phyloP scores from a whole-genome alignment of 2,888 invertebrate genomes.

The Esperia sulphurella region DNA sequence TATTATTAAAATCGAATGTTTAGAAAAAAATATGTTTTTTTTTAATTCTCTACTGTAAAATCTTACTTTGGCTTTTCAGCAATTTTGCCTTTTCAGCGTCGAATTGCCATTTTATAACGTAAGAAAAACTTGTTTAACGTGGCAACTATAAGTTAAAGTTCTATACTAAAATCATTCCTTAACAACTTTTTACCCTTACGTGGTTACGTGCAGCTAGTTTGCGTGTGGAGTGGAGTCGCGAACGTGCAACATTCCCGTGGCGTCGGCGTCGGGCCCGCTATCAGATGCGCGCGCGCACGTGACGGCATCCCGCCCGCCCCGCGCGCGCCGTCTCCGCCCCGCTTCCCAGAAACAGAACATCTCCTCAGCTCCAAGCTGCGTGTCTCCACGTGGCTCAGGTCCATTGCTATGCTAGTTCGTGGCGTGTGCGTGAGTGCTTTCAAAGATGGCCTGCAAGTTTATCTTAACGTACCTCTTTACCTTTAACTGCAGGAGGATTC shows the following conservation, averaged over 20 bases:
- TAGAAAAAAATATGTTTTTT: too few relatives aligned
- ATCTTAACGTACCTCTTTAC: slow-evolving; percentile 16
- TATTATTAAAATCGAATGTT: too few relatives aligned
- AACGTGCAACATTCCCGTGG: slow-evolving; percentile 41
- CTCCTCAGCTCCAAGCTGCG: slow-evolving; percentile 14
- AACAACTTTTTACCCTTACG: background rate
- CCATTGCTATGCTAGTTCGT: slow-evolving; percentile 23
- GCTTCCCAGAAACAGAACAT: slow-evolving; percentile 29
- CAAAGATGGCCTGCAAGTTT: slow-evolving; percentile 31
- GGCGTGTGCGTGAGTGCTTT: slow-evolving; percentile 42
- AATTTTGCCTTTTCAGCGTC: too few relatives aligned
- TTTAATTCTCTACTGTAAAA: too few relatives aligned
- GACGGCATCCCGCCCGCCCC: slow-evolving; percentile 48
- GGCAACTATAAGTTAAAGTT: too few relatives aligned
- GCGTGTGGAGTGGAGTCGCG: slow-evolving; percentile 21
- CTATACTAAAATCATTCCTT: background rate
- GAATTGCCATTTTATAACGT: too few relatives aligned
- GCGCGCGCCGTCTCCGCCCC: slow-evolving; percentile 14
- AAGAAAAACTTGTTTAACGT: too few relatives aligned
- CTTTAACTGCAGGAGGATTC: too few relatives aligned
- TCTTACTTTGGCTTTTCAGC: too few relatives aligned
- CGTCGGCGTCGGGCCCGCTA: slow-evolving; percentile 34
- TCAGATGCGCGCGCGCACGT: slow-evolving; percentile 64
- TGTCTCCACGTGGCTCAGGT: slow-evolving; percentile 16
- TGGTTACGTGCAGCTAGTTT: slow-evolving; percentile 13